Evolutionary conservation across 2,113 vertebrate species (phyloP).

Genomic region (Heliornis fulica): DNA sequence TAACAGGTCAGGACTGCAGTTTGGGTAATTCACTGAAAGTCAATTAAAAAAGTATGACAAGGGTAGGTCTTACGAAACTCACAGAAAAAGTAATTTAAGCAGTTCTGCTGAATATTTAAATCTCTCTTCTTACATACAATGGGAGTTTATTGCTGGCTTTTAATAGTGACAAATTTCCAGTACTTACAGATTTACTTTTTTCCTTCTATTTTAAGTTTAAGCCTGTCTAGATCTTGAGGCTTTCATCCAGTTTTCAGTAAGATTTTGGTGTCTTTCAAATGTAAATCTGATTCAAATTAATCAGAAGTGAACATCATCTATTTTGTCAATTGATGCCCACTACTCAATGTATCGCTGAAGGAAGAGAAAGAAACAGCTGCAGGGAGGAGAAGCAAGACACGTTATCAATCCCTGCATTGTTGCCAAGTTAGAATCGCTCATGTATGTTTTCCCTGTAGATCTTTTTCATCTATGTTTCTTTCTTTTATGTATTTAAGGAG

Average conservation of each 20-base stretch:
- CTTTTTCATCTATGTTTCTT: background rate
- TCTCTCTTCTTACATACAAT: background rate
- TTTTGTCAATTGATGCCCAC: slow-evolving; percentile 32
- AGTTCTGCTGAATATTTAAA: background rate
- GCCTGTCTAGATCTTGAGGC: background rate
- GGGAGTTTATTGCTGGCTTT: background rate
- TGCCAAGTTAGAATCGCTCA: background rate
- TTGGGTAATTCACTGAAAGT: background rate
- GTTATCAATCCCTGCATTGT: background rate
- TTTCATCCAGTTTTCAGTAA: slow-evolving; percentile 10
- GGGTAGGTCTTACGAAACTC: background rate
- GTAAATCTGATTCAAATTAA: slow-evolving; percentile 42
- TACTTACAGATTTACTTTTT: background rate
- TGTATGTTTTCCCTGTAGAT: background rate
- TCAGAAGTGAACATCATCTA: background rate
- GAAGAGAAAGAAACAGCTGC: slow-evolving; percentile 40
- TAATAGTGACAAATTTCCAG: background rate
- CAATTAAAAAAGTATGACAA: background rate
- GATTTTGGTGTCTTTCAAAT: slow-evolving; percentile 27
- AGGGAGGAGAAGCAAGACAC: background rate
- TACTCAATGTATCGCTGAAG: background rate
- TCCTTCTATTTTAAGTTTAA: background rate
- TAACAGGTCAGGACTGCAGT: background rate
- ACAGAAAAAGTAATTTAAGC: background rate
- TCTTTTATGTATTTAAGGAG: background rate